Conservation (phyloP, 2,888 invertebrate species). For the Azorinus chamasolen region DNA sequence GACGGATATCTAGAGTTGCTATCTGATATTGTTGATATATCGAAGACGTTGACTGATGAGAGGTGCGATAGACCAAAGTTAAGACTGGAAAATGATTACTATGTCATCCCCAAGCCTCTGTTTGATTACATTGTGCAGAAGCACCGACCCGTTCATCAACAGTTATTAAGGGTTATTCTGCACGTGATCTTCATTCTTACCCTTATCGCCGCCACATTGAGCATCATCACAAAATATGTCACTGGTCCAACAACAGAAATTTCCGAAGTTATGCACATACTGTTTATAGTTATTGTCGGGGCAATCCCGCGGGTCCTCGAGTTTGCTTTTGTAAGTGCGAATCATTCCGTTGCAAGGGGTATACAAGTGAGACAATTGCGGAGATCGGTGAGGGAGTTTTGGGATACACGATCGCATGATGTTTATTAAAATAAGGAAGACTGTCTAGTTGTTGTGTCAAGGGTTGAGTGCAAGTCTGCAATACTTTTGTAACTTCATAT, state of each 20-base stretch:
- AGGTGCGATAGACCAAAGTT: constrained; percentile 4
- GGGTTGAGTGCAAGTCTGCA: too few relatives aligned
- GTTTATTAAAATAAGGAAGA: too few relatives aligned
- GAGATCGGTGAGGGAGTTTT: constrained; percentile 27
- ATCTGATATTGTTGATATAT: constrained; percentile 37
- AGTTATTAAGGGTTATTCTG: constrained; percentile 33
- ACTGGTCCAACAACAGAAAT: constrained; percentile 37
- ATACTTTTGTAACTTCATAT: too few relatives aligned
- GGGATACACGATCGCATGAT: too few relatives aligned
- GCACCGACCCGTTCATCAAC: constrained; percentile 40
- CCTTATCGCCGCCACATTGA: constrained; percentile 30
- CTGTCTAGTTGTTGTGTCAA: too few relatives aligned
- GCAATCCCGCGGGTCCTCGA: constrained; percentile 44
- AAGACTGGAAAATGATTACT: constrained; percentile 11
- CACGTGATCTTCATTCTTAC: constrained; percentile 30
- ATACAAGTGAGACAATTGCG: constrained; percentile 32
- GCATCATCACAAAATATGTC: constrained; percentile 20
- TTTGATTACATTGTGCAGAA: constrained; percentile 32
- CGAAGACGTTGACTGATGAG: constrained; percentile 14
- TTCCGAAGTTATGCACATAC: constrained; percentile 60
- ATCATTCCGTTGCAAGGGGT: constrained; percentile 21
- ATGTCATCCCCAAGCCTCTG: constrained; percentile 42
- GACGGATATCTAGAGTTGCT: constrained; percentile 39
- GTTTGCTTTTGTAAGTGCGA: constrained; percentile 19
- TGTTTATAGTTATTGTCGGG: constrained; percentile 51